Evolutionary conservation across 2,888 invertebrate genomes (phyloP).

Genomic region (Callinectes sapidus): DNA sequence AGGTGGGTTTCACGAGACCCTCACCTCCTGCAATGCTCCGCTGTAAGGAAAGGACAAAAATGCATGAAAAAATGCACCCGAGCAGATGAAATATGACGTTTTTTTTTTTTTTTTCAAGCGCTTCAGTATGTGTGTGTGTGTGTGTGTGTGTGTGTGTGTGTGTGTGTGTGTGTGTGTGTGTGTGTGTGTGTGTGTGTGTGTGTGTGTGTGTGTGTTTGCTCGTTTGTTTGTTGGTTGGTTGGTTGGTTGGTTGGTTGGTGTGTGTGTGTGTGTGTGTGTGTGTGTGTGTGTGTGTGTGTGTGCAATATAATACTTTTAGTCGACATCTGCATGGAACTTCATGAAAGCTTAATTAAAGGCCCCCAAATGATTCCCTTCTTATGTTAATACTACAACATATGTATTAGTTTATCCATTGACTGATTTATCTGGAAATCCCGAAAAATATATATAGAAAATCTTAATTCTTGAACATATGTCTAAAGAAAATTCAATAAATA

Average conservation of each 20-base stretch:
- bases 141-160: neutral
- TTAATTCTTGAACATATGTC: neutral
- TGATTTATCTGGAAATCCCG: neutral
- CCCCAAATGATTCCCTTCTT: neutral
- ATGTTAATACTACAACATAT: neutral
- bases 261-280: neutral
- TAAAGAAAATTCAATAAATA: neutral
- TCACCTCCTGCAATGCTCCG: neutral
- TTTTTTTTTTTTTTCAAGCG: neutral
- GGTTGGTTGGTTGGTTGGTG: too few relatives aligned
- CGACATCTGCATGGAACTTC: neutral
- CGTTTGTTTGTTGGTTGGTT: too few relatives aligned
- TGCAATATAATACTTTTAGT: neutral
- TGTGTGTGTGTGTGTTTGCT: too few relatives aligned
- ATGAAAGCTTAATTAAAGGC: neutral
- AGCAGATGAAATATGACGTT: neutral
- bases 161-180: slow-evolving; percentile 10
- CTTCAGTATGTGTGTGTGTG: too few relatives aligned
- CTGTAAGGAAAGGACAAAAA: neutral
- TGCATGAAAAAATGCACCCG: neutral
- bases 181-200: neutral
- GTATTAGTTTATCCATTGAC: neutral
- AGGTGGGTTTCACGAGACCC: neutral
- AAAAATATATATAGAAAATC: neutral
- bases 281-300: neutral